These are phyloP conservation scores for Notothenia rossii DNA, from an alignment of 2,113 vertebrate species.

Conservation along the genomic window DNA sequence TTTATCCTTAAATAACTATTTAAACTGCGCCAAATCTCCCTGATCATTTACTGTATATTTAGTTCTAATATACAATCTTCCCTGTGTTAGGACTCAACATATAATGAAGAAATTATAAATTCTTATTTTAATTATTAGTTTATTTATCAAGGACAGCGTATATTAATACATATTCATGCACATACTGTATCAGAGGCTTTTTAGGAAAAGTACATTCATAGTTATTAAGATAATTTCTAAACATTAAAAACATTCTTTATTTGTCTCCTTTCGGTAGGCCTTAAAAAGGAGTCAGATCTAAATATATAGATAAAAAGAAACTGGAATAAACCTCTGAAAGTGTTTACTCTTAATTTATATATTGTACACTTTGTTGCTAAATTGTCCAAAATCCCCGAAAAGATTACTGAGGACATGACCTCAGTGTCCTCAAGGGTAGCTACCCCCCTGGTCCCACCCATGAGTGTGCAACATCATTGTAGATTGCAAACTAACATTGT, in stretches of 20 bases:
- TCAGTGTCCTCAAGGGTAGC: slow-evolving; percentile 9
- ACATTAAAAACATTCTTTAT: not conserved
- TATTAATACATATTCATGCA: not conserved
- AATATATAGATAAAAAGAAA: not conserved
- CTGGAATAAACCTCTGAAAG: not conserved
- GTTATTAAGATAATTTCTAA: not conserved
- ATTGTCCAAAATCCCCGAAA: not conserved
- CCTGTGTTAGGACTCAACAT: no score
- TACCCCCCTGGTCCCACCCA: not conserved
- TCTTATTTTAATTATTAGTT: not conserved
- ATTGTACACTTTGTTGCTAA: not conserved
- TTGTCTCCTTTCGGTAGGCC: not conserved
- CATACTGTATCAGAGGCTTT: not conserved
- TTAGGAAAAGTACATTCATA: not conserved
- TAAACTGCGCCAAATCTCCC: not conserved
- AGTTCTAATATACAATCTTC: not conserved
- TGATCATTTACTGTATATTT: not conserved
- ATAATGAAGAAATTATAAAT: not conserved
- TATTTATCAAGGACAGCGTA: not conserved
- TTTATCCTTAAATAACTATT: not conserved
- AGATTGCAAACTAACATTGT: not conserved
- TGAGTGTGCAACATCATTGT: not conserved
- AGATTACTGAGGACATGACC: not conserved
- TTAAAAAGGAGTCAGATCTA: not conserved
- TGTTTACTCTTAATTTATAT: not conserved